Conservation (phyloP, 2,797 vertebrate genomes). For the Danio albolineatus region DNA sequence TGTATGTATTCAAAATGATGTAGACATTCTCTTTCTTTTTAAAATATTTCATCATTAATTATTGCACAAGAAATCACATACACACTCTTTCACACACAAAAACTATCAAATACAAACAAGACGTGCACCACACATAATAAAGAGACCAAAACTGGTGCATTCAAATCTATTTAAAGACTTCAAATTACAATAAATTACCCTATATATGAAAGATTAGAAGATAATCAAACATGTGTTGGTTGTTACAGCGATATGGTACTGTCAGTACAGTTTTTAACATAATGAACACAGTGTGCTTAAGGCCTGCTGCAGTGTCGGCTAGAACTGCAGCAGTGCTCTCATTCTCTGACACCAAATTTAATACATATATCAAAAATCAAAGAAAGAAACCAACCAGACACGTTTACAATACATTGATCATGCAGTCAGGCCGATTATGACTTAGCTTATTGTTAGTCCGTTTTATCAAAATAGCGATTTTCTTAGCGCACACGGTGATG, state of each 20-base stretch:
- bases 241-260: not conserved
- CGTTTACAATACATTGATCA: conserved; percentile 14
- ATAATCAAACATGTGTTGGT: not conserved
- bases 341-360: not conserved
- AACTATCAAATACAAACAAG: not conserved
- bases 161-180: not conserved
- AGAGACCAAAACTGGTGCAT: not conserved
- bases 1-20: not conserved
- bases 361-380: not conserved
- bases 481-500: conserved; percentile 38
- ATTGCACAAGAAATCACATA: too few species aligned
- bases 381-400: conserved; percentile 2
- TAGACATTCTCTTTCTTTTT: not conserved
- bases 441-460: conserved; percentile 34
- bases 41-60: not conserved
- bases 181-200: not conserved
- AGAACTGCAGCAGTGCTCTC: not conserved
- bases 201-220: not conserved
- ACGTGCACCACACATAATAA: not conserved
- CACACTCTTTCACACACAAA: too few species aligned
- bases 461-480: conserved; percentile 26
- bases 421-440: conserved; percentile 21
- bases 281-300: conserved; percentile 1
- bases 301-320: not conserved
- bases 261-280: conserved; percentile 20